phyloP scores from a whole-genome alignment of 2,113 vertebrate genomes.

The Engystomops pustulosus region DNA sequence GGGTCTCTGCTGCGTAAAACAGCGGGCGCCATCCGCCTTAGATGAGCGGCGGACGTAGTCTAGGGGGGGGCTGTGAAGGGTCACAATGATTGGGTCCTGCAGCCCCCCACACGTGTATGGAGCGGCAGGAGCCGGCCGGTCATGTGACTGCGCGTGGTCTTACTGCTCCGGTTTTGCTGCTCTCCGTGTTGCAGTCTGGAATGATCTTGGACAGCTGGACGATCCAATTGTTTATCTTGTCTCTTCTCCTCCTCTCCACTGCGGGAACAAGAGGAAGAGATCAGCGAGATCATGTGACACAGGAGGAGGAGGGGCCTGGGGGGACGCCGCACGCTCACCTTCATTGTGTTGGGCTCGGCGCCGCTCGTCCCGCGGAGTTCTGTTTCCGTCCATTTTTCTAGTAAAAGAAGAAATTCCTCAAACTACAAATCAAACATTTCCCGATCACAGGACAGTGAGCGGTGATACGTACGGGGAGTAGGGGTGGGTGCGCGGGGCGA shows the following conservation, averaged over 20 bases:
- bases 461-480: constrained; percentile 83
- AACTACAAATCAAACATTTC: too few species aligned
- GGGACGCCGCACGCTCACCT: constrained; percentile 72
- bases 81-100: too few species aligned
- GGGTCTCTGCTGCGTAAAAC: too few species aligned
- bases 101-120: too few species aligned
- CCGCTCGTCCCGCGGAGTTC: constrained; percentile 85
- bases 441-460: too few species aligned
- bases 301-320: too few species aligned
- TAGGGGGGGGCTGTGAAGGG: too few species aligned
- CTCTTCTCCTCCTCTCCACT: constrained; percentile 89
- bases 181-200: constrained; percentile 88
- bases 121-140: too few species aligned
- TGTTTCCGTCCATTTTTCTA: constrained; percentile 87
- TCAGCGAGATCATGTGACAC: too few species aligned
- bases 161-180: constrained; percentile 87
- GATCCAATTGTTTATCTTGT: constrained; percentile 96
- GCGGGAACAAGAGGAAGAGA: background rate
- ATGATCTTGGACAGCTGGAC: constrained; percentile 92
- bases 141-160: constrained; percentile 59
- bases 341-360: constrained; percentile 92
- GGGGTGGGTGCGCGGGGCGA: constrained; percentile 83
- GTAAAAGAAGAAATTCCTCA: background rate
- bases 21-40: too few species aligned
- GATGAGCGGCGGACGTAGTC: too few species aligned